Conservation (phyloP, 2,797 vertebrate genomes). For the Pyrocephalus nanus region DNA sequence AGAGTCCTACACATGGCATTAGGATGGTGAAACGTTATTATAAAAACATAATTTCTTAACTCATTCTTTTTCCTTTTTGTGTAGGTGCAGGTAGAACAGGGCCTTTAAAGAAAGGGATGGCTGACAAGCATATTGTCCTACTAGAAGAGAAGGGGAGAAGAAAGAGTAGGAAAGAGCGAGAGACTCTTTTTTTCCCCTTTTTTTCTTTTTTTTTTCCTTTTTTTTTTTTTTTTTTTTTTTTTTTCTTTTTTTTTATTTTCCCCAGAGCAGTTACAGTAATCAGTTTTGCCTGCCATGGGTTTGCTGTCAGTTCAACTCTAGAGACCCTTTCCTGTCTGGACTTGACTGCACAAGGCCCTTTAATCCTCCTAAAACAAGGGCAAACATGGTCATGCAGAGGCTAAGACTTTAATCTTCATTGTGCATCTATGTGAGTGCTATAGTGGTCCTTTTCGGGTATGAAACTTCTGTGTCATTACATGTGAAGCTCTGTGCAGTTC, state of each 20-base stretch:
- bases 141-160: not conserved
- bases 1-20: not conserved
- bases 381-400: not conserved
- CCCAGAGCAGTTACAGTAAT: not conserved
- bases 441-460: not conserved
- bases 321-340: not conserved
- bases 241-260: no score
- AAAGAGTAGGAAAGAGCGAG: not conserved
- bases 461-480: not conserved
- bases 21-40: not conserved
- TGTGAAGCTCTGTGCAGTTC: not conserved
- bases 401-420: not conserved
- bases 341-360: not conserved
- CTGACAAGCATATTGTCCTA: not conserved
- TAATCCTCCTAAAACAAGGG: not conserved
- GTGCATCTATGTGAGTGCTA: accelerated
- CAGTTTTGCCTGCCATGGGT: not conserved
- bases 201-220: not conserved
- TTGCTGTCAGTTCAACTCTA: not conserved
- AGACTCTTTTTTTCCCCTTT: no score
- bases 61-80: not conserved
- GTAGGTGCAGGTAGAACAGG: not conserved
- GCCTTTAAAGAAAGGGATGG: not conserved
- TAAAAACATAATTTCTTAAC: not conserved
- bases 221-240: not conserved